phyloP scores from a whole-genome alignment of 2,888 invertebrate genomes.

The Drosophila subsilvestris region DNA sequence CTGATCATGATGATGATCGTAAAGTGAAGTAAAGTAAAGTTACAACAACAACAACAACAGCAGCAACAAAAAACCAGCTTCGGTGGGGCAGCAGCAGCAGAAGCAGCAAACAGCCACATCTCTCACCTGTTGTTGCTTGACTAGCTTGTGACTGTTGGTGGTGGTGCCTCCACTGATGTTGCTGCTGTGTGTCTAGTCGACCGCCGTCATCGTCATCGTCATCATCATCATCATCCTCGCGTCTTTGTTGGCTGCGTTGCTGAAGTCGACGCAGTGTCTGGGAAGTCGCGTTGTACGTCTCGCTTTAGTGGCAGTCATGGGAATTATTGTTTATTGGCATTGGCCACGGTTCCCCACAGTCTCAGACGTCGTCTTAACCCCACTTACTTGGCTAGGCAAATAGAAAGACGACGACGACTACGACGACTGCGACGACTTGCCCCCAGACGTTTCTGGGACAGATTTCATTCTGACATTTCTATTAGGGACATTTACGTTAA shows the following conservation, averaged over 20 bases:
- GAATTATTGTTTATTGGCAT: conserved; percentile 81
- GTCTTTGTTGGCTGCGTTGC: conserved; percentile 31
- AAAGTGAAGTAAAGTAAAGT: conserved; percentile 46
- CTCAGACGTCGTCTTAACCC: conserved; percentile 25
- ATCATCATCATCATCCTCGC: conserved; percentile 3
- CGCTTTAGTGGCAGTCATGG: conserved; percentile 79
- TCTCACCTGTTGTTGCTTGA: conserved; percentile 68
- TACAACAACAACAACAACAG: conserved; percentile 44
- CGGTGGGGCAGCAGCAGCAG: conserved; percentile 69
- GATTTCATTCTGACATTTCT: conserved; percentile 49
- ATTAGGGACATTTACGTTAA: conserved; percentile 28
- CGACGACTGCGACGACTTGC: conserved; percentile 15
- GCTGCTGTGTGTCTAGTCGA: conserved; percentile 69
- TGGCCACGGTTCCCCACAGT: conserved; percentile 70
- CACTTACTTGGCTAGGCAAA: conserved; percentile 33
- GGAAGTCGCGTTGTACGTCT: conserved; percentile 75
- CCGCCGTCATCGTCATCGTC: conserved; percentile 61
- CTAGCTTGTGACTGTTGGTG: conserved; percentile 39
- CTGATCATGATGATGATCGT: conserved; percentile 69
- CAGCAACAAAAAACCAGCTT: conserved; percentile 71
- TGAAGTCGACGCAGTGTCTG: conserved; percentile 70
- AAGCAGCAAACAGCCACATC: conserved; percentile 61
- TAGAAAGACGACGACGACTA: conserved; percentile 27
- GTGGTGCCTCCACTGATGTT: background rate
- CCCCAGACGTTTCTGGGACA: conserved; percentile 45